phyloP scores from a whole-genome alignment of 2,797 vertebrate species.

The Acomys russatus region DNA sequence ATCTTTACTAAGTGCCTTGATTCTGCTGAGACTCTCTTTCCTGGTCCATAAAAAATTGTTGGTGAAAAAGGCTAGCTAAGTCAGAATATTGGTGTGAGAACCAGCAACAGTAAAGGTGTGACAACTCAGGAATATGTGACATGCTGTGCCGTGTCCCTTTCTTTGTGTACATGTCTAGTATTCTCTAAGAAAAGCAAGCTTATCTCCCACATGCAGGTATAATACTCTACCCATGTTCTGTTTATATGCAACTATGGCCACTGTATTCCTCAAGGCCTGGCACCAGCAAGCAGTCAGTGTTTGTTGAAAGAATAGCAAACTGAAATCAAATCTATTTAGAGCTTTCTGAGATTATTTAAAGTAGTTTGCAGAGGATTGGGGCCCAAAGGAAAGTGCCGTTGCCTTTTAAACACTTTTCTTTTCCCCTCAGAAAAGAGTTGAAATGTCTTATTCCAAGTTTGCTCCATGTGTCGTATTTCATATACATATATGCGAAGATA shows the following conservation, averaged over 20 bases:
- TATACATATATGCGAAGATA: not conserved
- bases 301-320: not conserved
- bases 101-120: not conserved
- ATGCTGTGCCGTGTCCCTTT: not conserved
- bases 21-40: not conserved
- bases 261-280: not conserved
- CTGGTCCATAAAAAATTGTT: no score
- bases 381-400: not conserved
- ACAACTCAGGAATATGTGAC: not conserved
- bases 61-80: not conserved
- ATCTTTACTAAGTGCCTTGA: not conserved
- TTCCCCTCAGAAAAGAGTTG: constrained; percentile 5
- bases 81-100: not conserved
- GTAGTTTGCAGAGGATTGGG: not conserved
- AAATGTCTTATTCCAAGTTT: not conserved
- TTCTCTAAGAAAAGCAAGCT: not conserved
- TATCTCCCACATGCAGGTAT: not conserved
- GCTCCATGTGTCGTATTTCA: not conserved
- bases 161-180: constrained; percentile 4
- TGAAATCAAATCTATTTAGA: not conserved
- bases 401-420: not conserved
- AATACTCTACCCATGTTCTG: not conserved
- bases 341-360: constrained; percentile 9
- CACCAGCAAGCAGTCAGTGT: not conserved
- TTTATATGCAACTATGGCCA: not conserved